phyloP scores from a whole-genome alignment of 2,797 vertebrate genomes.

The Argyrosomus regius region DNA sequence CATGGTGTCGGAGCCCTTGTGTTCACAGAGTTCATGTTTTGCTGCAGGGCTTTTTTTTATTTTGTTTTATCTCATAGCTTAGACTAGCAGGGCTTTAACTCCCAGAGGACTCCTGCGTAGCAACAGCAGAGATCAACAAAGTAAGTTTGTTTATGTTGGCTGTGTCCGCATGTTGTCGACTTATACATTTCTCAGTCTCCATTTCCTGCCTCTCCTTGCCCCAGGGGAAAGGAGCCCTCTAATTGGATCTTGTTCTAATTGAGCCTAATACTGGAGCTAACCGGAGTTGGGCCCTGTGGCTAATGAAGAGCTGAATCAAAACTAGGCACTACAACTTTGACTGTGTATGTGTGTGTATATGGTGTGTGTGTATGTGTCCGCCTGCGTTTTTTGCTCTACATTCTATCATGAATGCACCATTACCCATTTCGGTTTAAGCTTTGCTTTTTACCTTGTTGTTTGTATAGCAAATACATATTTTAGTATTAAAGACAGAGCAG shows the following conservation, averaged over 20 bases:
- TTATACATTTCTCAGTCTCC: slow-evolving; percentile 99
- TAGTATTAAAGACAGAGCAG: slow-evolving; percentile 3
- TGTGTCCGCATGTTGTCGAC: slow-evolving; percentile 97
- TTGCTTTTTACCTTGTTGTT: slow-evolving; percentile 39
- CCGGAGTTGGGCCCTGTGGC: slow-evolving; percentile 96
- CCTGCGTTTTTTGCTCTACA: slow-evolving; percentile 57
- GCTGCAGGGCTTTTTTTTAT: slow-evolving; percentile 93
- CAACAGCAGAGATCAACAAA: slow-evolving; percentile 99
- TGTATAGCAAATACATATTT: slow-evolving; percentile 28
- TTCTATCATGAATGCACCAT: slow-evolving; percentile 64
- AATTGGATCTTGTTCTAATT: slow-evolving; percentile 99
- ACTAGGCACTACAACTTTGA: slow-evolving; percentile 97
- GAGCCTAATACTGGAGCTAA: slow-evolving; percentile 99
- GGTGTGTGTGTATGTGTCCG: slow-evolving; percentile 40
- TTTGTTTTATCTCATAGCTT: slow-evolving; percentile 98
- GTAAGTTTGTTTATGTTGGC: slow-evolving; percentile 99
- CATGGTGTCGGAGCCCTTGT: slow-evolving; percentile 99
- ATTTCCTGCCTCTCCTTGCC: slow-evolving; percentile 99
- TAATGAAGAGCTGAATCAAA: slow-evolving; percentile 97
- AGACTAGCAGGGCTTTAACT: slow-evolving; percentile 98
- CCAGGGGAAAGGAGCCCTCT: slow-evolving; percentile 95
- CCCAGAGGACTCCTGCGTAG: slow-evolving; percentile 98
- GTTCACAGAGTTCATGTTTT: slow-evolving; percentile 99
- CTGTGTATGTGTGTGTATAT: slow-evolving; percentile 75
- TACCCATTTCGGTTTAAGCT: slow-evolving; percentile 58